These are phyloP conservation scores for Alcedo quadribrachys DNA, from an alignment of 2,797 vertebrate genomes.

Conservation along the genomic window DNA sequence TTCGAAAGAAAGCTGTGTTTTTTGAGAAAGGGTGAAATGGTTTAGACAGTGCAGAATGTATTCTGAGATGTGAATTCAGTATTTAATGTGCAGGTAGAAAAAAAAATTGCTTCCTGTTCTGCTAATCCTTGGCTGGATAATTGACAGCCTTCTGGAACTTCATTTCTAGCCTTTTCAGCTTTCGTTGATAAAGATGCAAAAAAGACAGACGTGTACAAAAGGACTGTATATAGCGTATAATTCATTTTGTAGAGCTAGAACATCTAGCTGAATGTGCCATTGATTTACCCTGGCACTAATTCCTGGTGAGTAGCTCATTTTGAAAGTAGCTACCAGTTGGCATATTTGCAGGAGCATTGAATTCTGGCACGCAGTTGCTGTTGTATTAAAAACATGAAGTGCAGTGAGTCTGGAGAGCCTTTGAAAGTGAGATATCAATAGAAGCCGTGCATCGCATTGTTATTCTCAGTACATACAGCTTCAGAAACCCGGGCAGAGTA, in stretches of 20 bases:
- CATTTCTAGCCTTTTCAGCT: slow-evolving; percentile 46
- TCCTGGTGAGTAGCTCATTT: slow-evolving; percentile 58
- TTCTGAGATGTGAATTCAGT: background rate
- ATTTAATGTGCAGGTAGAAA: slow-evolving; percentile 18
- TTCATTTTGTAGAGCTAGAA: slow-evolving; percentile 50
- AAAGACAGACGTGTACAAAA: slow-evolving; percentile 40
- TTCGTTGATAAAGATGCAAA: slow-evolving; percentile 48
- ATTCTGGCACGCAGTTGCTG: slow-evolving; percentile 44
- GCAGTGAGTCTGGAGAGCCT: slow-evolving; percentile 29
- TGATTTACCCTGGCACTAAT: slow-evolving; percentile 70
- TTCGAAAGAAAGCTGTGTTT: background rate
- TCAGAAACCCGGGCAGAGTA: background rate
- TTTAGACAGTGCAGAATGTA: background rate
- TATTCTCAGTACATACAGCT: background rate
- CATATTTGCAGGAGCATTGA: slow-evolving; percentile 59
- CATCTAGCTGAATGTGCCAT: slow-evolving; percentile 68
- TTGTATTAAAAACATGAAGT: slow-evolving; percentile 61
- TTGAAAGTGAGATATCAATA: slow-evolving; percentile 56
- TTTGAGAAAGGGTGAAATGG: background rate
- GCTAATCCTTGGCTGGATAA: slow-evolving; percentile 39
- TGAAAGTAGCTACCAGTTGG: slow-evolving; percentile 65
- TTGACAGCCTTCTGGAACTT: slow-evolving; percentile 51
- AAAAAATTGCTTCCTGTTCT: slow-evolving; percentile 8
- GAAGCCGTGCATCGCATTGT: slow-evolving; percentile 37
- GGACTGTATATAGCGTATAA: slow-evolving; percentile 60